Base-by-base conservation (phyloP, 2,113 vertebrate species). In the Laticauda colubrina region DNA sequence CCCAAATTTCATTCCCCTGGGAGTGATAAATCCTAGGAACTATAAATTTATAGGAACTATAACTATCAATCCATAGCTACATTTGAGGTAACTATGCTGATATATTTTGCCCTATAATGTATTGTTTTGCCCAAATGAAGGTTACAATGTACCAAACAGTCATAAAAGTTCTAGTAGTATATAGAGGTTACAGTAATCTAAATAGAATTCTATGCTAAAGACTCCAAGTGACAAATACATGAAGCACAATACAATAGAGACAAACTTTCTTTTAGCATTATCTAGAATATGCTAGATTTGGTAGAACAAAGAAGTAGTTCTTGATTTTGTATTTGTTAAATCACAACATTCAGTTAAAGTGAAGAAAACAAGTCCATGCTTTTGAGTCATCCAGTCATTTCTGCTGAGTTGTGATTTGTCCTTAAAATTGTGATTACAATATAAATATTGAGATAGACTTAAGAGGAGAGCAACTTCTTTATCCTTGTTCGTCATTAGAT, bases 181-280 rank as follows among this genome's bases (percentile, higher is more conserved):
- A 69, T 69, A 69, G 29, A 81, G 8, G 6, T 81, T 21, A 81
- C 6, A 81, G 15, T 39, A 39, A 21, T 20, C 7, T 2, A 81
- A 81, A 39, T 81, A 81, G 1, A 10, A 5, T 34, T 89, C 0
- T 90, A 0, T 90, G 89, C 20, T 69, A 15, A 39, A 26, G 55
- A 85, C 12, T 20, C 69, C 85, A 43, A 89, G 39, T 92, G 6
- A 54, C 69, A 18, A 26, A 43, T 39, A 81, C n/a, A 75, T 7
- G 39, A 23, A 90, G 86, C 91, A 59, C 59, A 95, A 87, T 34
- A 9, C 0, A 92, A 91, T 92, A 56, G 9, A 61, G 75, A 85
- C 4, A 91, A 86, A 57, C 2, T 29, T 86, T 91, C 48, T 5
- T 81, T 81, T 39, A 5, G 1, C 43, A 57, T 81, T 57, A 56